Conservation (phyloP, 2,113 vertebrate species). For the Polypterus senegalus region DNA sequence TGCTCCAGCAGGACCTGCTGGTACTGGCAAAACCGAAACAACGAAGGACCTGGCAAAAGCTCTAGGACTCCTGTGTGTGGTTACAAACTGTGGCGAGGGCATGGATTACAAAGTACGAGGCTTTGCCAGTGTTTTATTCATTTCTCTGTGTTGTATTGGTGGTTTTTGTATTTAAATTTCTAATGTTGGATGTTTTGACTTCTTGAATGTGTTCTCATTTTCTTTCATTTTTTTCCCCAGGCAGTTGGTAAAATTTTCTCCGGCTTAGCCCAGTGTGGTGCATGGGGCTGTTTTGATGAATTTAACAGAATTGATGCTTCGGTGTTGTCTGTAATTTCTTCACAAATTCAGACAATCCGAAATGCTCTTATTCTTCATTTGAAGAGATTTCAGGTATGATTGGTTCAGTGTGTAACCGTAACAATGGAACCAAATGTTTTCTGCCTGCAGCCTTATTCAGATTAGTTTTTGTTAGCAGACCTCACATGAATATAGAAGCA, state of each 20-base stretch:
- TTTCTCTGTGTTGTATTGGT: neutral
- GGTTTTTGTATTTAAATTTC: neutral
- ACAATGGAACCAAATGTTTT: too few species aligned
- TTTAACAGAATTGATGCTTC: constrained; percentile 94
- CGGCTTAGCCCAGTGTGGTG: constrained; percentile 85
- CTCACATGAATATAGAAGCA: too few species aligned
- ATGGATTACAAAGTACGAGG: constrained; percentile 87
- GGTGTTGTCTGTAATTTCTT: constrained; percentile 90
- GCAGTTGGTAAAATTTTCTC: constrained; percentile 91
- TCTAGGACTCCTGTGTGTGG: constrained; percentile 82
- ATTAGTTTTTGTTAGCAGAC: too few species aligned
- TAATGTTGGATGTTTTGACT: neutral
- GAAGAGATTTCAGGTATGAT: constrained; percentile 69
- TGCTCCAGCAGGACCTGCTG: constrained; percentile 86
- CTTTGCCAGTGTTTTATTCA: neutral
- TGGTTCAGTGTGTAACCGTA: too few species aligned
- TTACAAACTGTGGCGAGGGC: constrained; percentile 94
- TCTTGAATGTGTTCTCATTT: neutral
- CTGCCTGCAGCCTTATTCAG: too few species aligned
- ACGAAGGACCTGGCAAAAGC: constrained; percentile 95
- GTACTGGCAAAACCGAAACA: constrained; percentile 93
- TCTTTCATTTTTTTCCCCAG: constrained; percentile 33
- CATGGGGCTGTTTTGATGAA: constrained; percentile 96
- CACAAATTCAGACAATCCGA: constrained; percentile 88
- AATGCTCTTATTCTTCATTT: constrained; percentile 75